Evolutionary conservation across 2,888 invertebrate species (phyloP).

Genomic region (Pseudanteris insignis): DNA sequence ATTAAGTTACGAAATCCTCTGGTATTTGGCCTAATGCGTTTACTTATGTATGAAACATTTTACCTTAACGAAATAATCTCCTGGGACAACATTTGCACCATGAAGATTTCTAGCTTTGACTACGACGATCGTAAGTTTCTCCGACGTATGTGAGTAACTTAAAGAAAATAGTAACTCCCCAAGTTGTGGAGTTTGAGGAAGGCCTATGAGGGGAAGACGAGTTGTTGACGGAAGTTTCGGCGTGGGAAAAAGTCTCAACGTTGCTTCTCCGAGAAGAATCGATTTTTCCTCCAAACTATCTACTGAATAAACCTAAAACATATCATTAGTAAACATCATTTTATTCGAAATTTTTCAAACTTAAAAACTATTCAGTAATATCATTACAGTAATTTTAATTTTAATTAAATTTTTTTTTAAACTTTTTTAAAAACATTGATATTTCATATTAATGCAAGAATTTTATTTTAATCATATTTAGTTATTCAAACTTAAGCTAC

Average conservation of each 20-base stretch:
- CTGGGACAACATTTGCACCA: constrained; percentile 69
- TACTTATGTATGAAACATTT: too few species aligned
- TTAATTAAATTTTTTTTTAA: too few species aligned
- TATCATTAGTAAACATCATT: neutral
- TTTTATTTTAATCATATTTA: too few species aligned
- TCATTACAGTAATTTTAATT: too few species aligned
- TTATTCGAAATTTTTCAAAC: too few species aligned
- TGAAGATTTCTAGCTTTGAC: constrained; percentile 81
- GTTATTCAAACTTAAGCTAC: too few species aligned
- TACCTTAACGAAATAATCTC: constrained; percentile 83
- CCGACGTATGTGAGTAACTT: constrained; percentile 84
- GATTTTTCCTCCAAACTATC: constrained; percentile 54
- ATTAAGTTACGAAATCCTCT: too few species aligned
- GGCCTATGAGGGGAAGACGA: constrained; percentile 81
- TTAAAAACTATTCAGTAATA: too few species aligned
- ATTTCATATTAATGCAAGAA: too few species aligned
- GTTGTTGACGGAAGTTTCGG: constrained; percentile 76
- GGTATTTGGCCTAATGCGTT: too few species aligned
- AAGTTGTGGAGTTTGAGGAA: constrained; percentile 71
- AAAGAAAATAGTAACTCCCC: constrained; percentile 85
- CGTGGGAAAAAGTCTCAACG: constrained; percentile 55
- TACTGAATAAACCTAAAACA: constrained; percentile 56
- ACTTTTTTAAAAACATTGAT: too few species aligned
- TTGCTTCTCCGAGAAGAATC: constrained; percentile 58
- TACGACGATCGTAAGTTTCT: constrained; percentile 79